Conservation (phyloP, 2,888 invertebrate genomes). For the Vannuccia rotundouncinata region DNA sequence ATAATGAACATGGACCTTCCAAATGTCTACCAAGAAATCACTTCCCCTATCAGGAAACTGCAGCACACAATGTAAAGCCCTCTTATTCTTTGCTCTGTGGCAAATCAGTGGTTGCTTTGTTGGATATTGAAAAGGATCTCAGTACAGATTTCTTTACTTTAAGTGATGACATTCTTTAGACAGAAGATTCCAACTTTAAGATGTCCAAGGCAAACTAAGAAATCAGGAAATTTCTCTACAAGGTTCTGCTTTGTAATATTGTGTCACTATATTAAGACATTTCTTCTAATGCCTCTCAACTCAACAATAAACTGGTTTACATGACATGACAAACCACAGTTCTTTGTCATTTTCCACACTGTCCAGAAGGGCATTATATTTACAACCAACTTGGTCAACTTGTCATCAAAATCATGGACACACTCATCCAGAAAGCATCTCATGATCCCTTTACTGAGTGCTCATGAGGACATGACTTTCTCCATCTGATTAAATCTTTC, state of each 20-base stretch:
- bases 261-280: neutral
- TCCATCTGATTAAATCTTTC: neutral
- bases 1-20: neutral
- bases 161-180: neutral
- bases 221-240: neutral
- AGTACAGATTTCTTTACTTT: no score
- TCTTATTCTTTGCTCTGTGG: neutral
- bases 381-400: neutral
- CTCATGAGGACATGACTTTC: neutral
- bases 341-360: neutral
- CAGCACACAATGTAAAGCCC: no score
- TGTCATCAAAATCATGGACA: neutral
- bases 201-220: neutral
- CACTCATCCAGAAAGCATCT: neutral
- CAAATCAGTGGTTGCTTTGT: neutral
- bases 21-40: neutral
- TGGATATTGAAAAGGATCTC: neutral
- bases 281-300: neutral
- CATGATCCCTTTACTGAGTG: neutral
- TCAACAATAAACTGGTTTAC: neutral
- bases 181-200: neutral
- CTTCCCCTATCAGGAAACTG: neutral
- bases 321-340: neutral
- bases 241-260: neutral
- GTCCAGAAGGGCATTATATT: no score